Evolutionary conservation across 2,797 vertebrate genomes (phyloP).

Genomic region (Lithobates pipiens): DNA sequence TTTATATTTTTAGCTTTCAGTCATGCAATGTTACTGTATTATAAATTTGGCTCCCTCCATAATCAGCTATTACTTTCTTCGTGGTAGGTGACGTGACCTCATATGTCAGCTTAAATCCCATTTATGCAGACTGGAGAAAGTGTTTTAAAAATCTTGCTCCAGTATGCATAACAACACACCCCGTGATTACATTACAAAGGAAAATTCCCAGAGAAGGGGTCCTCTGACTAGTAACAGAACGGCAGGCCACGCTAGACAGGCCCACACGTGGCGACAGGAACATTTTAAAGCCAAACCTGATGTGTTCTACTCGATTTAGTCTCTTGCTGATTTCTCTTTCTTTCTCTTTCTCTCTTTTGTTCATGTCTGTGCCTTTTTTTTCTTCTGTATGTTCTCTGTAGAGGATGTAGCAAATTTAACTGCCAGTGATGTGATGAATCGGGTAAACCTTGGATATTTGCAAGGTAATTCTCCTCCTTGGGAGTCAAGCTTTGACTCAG

Average conservation of each 20-base stretch:
- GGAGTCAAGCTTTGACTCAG: constrained; percentile 69
- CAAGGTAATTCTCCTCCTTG: constrained; percentile 89
- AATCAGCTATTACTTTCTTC: too few species aligned
- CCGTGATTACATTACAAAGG: too few species aligned
- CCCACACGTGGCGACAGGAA: background rate
- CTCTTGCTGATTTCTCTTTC: constrained; percentile 83
- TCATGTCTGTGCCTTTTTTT: constrained; percentile 76
- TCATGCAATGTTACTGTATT: too few species aligned
- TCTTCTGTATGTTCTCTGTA: constrained; percentile 83
- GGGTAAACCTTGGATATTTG: constrained; percentile 99
- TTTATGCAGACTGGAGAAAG: background rate
- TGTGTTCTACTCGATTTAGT: constrained; percentile 43
- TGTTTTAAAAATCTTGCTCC: background rate
- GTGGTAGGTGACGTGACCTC: too few species aligned
- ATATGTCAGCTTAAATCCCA: background rate
- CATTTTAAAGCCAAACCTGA: constrained; percentile 63
- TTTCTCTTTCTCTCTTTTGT: constrained; percentile 71
- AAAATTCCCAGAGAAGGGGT: too few species aligned
- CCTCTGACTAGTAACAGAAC: too few species aligned
- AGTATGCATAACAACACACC: too few species aligned
- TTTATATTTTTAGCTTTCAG: too few species aligned
- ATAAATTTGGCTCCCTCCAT: background rate
- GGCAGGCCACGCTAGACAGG: too few species aligned
- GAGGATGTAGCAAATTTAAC: constrained; percentile 99
- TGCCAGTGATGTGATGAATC: constrained; percentile 99